These are phyloP conservation scores for Pterostichus niger DNA, from an alignment of 2,888 invertebrate genomes.

Conservation along the genomic window DNA sequence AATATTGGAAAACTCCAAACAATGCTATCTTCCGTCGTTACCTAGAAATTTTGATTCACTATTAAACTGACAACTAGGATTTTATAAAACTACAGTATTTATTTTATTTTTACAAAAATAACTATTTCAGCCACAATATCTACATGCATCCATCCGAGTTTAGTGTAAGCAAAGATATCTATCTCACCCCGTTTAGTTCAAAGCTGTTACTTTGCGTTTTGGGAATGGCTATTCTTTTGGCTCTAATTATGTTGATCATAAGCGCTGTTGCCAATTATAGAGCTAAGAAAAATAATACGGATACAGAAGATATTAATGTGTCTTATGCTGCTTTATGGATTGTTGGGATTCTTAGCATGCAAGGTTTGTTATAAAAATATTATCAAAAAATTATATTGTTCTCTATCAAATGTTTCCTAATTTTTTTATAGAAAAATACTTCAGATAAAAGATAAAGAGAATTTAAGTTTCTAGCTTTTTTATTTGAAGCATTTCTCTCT, in stretches of 20 bases:
- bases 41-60: no score
- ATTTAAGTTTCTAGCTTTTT: no score
- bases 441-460: no score
- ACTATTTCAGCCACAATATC: slow-evolving; percentile 80
- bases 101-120: slow-evolving; percentile 5
- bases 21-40: no score
- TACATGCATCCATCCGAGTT: slow-evolving; percentile 83
- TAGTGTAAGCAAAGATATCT: slow-evolving; percentile 82
- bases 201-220: slow-evolving; percentile 80
- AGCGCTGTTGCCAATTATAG: slow-evolving; percentile 72
- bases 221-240: slow-evolving; percentile 78
- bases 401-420: no score
- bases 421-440: no score
- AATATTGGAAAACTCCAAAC: no score
- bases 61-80: no score
- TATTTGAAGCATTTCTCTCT: no score
- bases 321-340: slow-evolving; percentile 82
- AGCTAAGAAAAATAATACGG: slow-evolving; percentile 69
- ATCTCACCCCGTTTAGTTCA: slow-evolving; percentile 81
- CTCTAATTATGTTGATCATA: slow-evolving; percentile 78
- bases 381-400: no score
- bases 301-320: slow-evolving; percentile 74
- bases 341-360: slow-evolving; percentile 82
- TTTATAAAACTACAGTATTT: no score
- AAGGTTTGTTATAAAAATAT: slow-evolving; percentile 76